Evolutionary conservation across 2,888 invertebrate genomes (phyloP).

Genomic region (Elegia similella): DNA sequence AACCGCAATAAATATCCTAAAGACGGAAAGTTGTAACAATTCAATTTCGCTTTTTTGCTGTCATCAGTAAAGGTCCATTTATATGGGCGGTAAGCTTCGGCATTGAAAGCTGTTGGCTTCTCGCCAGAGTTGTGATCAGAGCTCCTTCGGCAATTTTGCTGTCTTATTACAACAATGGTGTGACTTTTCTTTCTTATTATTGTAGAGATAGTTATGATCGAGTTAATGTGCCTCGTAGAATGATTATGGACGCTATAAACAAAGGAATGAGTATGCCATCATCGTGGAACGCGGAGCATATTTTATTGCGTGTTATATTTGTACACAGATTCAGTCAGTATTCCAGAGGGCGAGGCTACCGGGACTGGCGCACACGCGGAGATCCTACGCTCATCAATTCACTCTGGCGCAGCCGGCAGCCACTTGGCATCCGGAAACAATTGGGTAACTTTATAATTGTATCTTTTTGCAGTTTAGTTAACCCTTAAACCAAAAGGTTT

Average conservation of each 20-base stretch:
- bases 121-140: constrained; percentile 61
- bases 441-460: constrained; percentile 67
- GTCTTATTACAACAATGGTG: constrained; percentile 60
- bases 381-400: constrained; percentile 88
- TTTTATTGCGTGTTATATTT: constrained; percentile 40
- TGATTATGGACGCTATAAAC: constrained; percentile 15
- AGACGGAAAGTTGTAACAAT: constrained; percentile 76
- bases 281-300: neutral
- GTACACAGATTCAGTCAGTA: constrained; percentile 81
- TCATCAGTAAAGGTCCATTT: constrained; percentile 59
- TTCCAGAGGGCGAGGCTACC: constrained; percentile 84
- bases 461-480: too few relatives aligned
- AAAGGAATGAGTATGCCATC: constrained; percentile 7
- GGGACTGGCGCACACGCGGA: constrained; percentile 86
- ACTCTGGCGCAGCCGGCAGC: constrained; percentile 88
- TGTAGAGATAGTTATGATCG: constrained; percentile 45
- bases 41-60: constrained; percentile 80
- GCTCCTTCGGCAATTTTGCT: constrained; percentile 63
- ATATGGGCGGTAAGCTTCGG: constrained; percentile 66
- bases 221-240: constrained; percentile 20
- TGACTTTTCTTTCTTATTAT: constrained; percentile 49
- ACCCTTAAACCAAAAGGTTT: too few relatives aligned
- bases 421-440: constrained; percentile 85
- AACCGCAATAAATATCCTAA: constrained; percentile 63
- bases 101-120: constrained; percentile 66